Evolutionary conservation across 2,797 vertebrate species (phyloP).

Genomic region (Chelmon rostratus): DNA sequence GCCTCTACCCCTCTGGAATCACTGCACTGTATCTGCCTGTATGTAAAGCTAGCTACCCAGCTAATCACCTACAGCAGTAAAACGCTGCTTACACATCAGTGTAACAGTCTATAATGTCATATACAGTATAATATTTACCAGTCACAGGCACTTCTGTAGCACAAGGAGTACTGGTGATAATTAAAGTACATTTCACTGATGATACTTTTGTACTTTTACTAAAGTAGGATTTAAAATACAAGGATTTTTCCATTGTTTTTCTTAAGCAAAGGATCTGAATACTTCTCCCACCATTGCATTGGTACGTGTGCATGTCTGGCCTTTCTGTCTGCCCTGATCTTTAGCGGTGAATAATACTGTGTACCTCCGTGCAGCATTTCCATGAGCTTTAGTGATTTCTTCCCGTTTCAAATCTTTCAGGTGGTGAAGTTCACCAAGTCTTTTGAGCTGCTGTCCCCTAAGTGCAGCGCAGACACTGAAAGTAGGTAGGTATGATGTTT

Average conservation of each 20-base stretch:
- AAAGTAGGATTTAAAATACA: too few species aligned
- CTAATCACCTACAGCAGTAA: background rate
- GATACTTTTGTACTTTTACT: too few species aligned
- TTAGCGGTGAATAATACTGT: conserved; percentile 13
- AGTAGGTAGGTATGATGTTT: conserved; percentile 88
- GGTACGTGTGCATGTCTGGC: conserved; percentile 28
- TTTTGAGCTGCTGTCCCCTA: conserved; percentile 97
- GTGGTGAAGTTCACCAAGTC: conserved; percentile 99
- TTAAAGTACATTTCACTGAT: too few species aligned
- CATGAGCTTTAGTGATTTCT: conserved; percentile 22
- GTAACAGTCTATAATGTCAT: too few species aligned
- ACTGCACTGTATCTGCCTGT: background rate
- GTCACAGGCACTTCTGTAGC: too few species aligned
- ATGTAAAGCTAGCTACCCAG: too few species aligned
- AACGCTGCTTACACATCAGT: background rate
- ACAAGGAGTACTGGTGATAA: too few species aligned
- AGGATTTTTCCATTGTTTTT: too few species aligned
- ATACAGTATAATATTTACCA: too few species aligned
- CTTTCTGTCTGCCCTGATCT: background rate
- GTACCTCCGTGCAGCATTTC: background rate
- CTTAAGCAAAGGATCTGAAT: too few species aligned
- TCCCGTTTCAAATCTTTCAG: conserved; percentile 78
- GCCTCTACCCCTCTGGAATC: background rate
- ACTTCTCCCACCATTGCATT: background rate
- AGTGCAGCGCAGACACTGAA: conserved; percentile 96